Percentiles rank a stretch among this genome's conserved stretches.
Evolutionary conservation across 2,888 invertebrate genomes (phyloP).

Genomic region (Zeuzera pyrina): DNA sequence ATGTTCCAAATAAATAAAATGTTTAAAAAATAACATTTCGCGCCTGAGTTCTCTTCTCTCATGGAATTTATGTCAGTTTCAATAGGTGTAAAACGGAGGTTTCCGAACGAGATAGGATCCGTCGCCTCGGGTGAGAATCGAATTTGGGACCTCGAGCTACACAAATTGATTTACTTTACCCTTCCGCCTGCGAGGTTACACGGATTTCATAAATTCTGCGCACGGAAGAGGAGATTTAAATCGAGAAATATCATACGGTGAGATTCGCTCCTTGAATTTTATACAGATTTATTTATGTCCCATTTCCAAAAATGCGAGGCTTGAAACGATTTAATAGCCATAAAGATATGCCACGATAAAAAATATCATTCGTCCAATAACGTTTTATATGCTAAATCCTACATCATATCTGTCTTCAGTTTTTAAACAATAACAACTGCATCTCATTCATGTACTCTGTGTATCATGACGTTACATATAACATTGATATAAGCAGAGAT

Average conservation of each 20-base stretch:
- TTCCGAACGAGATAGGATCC: conserved; percentile 42
- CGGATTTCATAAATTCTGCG: conserved; percentile 34
- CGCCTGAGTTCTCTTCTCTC: conserved; percentile 29
- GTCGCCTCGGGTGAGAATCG: conserved; percentile 53
- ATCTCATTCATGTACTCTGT: too few relatives aligned
- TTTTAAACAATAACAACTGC: too few relatives aligned
- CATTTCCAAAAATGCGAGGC: too few relatives aligned
- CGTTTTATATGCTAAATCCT: too few relatives aligned
- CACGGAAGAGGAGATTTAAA: conserved; percentile 14
- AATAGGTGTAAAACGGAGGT: conserved; percentile 42
- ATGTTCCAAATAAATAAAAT: too few relatives aligned
- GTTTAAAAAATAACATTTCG: conserved; percentile 33
- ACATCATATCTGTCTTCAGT: too few relatives aligned
- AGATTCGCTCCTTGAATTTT: conserved; percentile 6
- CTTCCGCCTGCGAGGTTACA: conserved; percentile 33
- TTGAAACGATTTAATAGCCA: too few relatives aligned
- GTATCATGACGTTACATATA: too few relatives aligned
- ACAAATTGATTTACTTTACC: conserved; percentile 63
- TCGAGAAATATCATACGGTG: conserved; percentile 9
- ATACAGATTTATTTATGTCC: conserved; percentile 3
- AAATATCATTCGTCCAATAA: too few relatives aligned
- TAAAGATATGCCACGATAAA: too few relatives aligned
- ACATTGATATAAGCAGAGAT: too few relatives aligned
- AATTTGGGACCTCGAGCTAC: conserved; percentile 57
- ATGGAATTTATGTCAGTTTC: conserved; percentile 49